Evolutionary conservation across 2,113 vertebrate species (phyloP).

Genomic region (Ctenodactylus gundi): DNA sequence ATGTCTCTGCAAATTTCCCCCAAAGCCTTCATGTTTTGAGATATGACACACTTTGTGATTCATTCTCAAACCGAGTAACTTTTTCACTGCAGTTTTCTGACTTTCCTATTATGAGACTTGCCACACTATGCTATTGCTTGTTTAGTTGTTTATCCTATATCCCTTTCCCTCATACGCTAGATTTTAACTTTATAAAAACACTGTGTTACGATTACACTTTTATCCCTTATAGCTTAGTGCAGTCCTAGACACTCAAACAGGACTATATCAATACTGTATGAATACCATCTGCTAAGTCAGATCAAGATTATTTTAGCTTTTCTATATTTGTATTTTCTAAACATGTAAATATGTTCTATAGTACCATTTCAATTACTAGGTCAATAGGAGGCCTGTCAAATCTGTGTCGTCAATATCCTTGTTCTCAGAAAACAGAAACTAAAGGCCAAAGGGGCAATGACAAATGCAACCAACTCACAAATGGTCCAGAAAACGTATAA

Average conservation of each 20-base stretch:
- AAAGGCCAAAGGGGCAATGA: not conserved
- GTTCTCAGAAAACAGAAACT: constrained; percentile 39
- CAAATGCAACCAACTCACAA: constrained; percentile 10
- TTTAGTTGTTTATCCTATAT: not conserved
- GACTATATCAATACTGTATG: constrained; percentile 28
- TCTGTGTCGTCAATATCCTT: not conserved
- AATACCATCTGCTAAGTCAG: not conserved
- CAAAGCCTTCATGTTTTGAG: not conserved
- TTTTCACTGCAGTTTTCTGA: not conserved
- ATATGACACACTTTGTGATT: constrained; percentile 24
- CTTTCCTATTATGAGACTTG: not conserved
- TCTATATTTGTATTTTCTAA: not conserved
- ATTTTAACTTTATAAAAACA: not conserved
- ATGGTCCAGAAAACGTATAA: not conserved
- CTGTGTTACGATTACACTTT: not conserved
- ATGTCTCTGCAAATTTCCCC: not conserved
- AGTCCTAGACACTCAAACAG: not conserved
- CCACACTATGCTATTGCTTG: not conserved
- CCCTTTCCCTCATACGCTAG: not conserved
- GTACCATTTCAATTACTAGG: not conserved
- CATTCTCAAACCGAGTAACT: constrained; percentile 29
- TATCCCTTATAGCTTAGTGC: not conserved
- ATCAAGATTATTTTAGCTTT: constrained; percentile 34
- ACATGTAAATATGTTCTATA: constrained; percentile 31
- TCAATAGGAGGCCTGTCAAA: not conserved